Evolutionary conservation across 2,888 invertebrate species (phyloP), one percentile per base, ranked within the genome.

Genomic region (Schrankia costaestrigalis): DNA sequence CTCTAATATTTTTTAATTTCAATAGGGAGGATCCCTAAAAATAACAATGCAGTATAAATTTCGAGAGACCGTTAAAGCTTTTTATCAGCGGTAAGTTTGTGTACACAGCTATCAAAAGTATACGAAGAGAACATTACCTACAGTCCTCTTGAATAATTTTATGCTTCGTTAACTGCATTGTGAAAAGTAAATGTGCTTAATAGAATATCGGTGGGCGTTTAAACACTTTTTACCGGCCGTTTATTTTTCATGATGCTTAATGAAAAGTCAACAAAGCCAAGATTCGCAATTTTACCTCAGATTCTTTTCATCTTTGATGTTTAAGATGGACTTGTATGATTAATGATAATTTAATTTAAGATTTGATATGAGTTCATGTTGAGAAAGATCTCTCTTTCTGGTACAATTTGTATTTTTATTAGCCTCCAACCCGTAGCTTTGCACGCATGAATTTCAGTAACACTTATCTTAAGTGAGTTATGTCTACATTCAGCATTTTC

Each of bases 1-100:
- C 64, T 70, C 73, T 71, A 68, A 12, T 29, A 19, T 71, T 75
- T 75, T 69, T 67, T 63, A 70, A 65, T n/a, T n/a, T n/a, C n/a
- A n/a, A n/a, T n/a, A n/a, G n/a, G 55, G 62, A 50, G 54, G 59
- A 61, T n/a, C 68, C 73, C 65, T 67, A 72, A 76, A 75, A 79
- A 82, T 83, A 83, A 83, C 78, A 83, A 82, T 60, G 61, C 56
- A 59, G 77, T 71, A 82, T 82, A 82, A 83, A 84, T 84, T 80
- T 71, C 66, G 66, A 76, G 72, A 65, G 62, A 74, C 75, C 79
- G 78, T 80, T 82, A 80, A 71, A 79, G 82, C 79, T 80, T 83
- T 83, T 85, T 84, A 83, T 84, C 85, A 78, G 74, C 54, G 61
- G 54, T 63, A 78, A 76, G 73, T 78, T 79, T 79, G 80, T 83